Base-by-base conservation (phyloP, 2,113 vertebrate species). In the Forbesichthys agassizii region DNA sequence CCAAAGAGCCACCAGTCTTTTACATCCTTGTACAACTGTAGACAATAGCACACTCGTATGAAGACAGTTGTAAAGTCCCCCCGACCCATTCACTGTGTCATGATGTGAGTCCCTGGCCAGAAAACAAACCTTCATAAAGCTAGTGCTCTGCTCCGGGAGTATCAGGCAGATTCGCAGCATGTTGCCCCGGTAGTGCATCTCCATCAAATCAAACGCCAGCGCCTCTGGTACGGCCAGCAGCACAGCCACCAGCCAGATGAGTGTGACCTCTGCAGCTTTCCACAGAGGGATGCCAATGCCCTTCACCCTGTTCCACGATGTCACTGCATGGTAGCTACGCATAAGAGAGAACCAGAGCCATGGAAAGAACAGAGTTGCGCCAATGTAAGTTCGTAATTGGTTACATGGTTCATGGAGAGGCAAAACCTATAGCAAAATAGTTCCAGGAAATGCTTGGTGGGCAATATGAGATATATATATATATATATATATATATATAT, bases 1-100 rank as follows among this genome's bases (percentile, higher is more conserved):
- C 94, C 94, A 2, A 97, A 96, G 20, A 97, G 90, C 95, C 95
- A 97, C 95, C 95, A 97, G 73, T 96, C 95, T 80, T 97, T 97
- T 51, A 89, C 90, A 0, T 94, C 88, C 27, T 90, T 92, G 81
- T 97, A 96, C 84, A 95, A 93, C 95, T 96, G 88, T 33, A 0
- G 0, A 5, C 49, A 5, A 33, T 70, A 64, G 51, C 7, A 58
- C 11, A 8, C 16, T 14, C 14, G 18, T 4, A 48, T 42, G 49
- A 60, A 14, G 36, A 5, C 65, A 11, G 48, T 57, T 27, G 20
- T 46, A 7, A 4, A 36, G 57, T 60, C 5, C 33, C 33, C 42
- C 27, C 3, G n/a, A n/a, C 5, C 46, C 3, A 42, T 46, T 47
- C 33, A 61, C 20, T 33, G 58, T 46, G 11, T 2, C 16, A 36